Percentiles rank a stretch among this genome's conserved stretches.
Conservation (phyloP, 2,113 vertebrate species). For the Chroicocephalus ridibundus region DNA sequence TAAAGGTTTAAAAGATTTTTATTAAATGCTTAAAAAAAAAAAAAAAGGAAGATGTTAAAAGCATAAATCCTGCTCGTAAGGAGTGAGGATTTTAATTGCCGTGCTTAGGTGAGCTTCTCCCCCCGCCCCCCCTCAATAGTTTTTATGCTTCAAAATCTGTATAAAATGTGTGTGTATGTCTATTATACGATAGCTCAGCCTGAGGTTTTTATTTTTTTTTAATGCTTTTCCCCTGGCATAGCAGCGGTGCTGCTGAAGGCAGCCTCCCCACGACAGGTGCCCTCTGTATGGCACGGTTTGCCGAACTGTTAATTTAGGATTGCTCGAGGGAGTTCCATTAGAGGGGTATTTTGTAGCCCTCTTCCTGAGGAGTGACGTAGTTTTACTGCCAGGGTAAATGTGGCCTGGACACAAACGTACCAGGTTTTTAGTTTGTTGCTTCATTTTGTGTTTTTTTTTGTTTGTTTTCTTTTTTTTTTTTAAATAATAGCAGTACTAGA, state of each 20-base stretch:
- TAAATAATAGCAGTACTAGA: background rate
- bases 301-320: background rate
- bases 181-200: accelerated
- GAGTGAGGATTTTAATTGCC: background rate
- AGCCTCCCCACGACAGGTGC: background rate
- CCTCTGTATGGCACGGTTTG: accelerated
- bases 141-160: background rate
- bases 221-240: background rate
- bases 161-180: accelerated
- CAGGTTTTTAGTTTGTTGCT: background rate
- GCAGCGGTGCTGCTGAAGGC: background rate
- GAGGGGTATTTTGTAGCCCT: background rate
- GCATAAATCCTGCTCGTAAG: background rate
- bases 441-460: background rate
- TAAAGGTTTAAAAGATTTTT: background rate
- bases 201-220: background rate
- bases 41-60: background rate
- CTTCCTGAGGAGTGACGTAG: no score
- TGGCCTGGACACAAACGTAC: background rate
- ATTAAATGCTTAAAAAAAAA: background rate
- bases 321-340: no score
- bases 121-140: no score
- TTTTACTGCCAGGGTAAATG: no score
- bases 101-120: accelerated
- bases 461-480: no score